Conservation (phyloP, 2,888 invertebrate genomes). For the Creontiades dilutus region DNA sequence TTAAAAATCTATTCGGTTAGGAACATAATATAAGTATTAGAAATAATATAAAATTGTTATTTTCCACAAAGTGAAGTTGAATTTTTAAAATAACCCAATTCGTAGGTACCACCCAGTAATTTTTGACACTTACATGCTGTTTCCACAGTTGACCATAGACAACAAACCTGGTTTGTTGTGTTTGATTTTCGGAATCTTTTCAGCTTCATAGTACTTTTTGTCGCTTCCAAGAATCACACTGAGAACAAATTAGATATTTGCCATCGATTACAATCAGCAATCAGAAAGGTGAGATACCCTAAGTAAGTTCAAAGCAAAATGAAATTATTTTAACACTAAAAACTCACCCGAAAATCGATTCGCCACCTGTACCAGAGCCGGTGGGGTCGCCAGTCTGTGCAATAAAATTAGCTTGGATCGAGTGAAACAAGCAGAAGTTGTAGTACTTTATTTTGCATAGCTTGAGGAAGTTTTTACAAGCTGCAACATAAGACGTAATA, state of each 20-base stretch:
- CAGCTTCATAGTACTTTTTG: slow-evolving; percentile 94
- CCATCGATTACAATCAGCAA: too few species aligned
- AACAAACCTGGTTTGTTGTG: slow-evolving; percentile 92
- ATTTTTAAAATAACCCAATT: too few species aligned
- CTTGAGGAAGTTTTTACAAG: slow-evolving; percentile 96
- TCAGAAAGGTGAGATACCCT: too few species aligned
- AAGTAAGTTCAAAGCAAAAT: not conserved
- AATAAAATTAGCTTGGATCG: slow-evolving; percentile 94
- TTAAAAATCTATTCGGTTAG: too few species aligned
- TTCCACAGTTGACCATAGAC: slow-evolving; percentile 96
- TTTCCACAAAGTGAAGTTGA: too few species aligned
- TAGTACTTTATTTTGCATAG: slow-evolving; percentile 99
- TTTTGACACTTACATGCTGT: slow-evolving; percentile 83
- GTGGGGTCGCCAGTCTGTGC: slow-evolving; percentile 99
- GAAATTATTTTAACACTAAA: not conserved
- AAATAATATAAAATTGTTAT: too few species aligned
- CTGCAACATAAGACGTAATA: slow-evolving; percentile 79
- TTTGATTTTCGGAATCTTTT: slow-evolving; percentile 93
- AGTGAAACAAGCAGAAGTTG: slow-evolving; percentile 96
- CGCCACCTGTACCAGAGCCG: slow-evolving; percentile 93
- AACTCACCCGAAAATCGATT: slow-evolving; percentile 88
- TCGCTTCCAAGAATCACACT: slow-evolving; percentile 89
- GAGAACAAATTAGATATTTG: slow-evolving; percentile 6
- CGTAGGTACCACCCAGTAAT: too few species aligned
- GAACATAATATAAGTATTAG: too few species aligned